Conservation (phyloP, 2,888 invertebrate genomes). For the Spodoptera picta region DNA sequence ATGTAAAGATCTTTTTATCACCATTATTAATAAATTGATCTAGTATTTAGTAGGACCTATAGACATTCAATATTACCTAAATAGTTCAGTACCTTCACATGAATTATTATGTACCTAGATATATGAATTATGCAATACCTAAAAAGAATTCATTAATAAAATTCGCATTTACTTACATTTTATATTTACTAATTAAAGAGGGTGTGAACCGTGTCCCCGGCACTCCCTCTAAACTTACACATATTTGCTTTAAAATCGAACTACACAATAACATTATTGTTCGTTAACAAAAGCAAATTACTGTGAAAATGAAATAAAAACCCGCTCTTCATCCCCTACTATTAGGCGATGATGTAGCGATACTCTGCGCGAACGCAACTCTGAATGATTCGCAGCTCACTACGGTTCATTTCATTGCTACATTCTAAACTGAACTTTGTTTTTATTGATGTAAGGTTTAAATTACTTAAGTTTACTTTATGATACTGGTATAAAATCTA, state of each 20-base stretch:
- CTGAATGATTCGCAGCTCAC: conserved; percentile 70
- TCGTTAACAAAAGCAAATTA: conserved; percentile 84
- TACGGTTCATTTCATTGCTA: conserved; percentile 61
- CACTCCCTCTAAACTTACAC: conserved; percentile 75
- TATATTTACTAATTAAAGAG: conserved; percentile 65
- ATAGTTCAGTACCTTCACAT: too few relatives aligned
- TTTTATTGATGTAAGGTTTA: conserved; percentile 29
- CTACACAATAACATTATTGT: conserved; percentile 82
- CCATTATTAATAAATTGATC: too few relatives aligned
- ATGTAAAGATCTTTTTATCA: too few relatives aligned
- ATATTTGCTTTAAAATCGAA: conserved; percentile 86
- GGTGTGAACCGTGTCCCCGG: conserved; percentile 80
- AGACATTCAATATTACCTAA: too few relatives aligned
- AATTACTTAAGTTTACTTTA: conserved; percentile 38
- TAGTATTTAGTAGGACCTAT: too few relatives aligned
- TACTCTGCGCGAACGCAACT: conserved; percentile 82
- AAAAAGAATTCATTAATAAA: conserved; percentile 45
- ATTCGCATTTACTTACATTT: conserved; percentile 52
- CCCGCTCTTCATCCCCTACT: conserved; percentile 85
- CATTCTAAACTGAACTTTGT: conserved; percentile 61
- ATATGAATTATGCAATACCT: not conserved
- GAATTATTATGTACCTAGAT: too few relatives aligned
- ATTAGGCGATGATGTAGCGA: conserved; percentile 88
- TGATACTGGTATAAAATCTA: conserved; percentile 74
- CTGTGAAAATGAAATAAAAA: conserved; percentile 88